These are phyloP conservation scores for Phyllostomus discolor DNA, from an alignment of 2,113 vertebrate genomes.

Conservation along the genomic window DNA sequence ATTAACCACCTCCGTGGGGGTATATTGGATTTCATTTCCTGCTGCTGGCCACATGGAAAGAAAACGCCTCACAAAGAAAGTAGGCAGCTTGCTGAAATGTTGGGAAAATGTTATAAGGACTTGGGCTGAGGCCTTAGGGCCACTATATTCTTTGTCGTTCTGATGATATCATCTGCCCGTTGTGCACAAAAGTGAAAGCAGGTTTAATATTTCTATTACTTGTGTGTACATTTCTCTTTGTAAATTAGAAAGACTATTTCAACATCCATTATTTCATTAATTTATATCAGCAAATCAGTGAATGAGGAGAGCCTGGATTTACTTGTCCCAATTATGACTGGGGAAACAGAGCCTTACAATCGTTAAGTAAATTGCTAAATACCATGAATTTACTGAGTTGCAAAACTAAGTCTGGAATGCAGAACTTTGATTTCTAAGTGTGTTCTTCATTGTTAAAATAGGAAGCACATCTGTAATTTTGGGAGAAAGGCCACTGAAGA, in stretches of 20 bases:
- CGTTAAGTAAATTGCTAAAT: neutral
- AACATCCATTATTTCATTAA: neutral
- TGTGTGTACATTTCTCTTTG: neutral
- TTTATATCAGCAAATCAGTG: neutral
- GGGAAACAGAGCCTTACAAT: neutral
- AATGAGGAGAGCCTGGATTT: neutral
- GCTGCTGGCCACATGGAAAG: constrained; percentile 14
- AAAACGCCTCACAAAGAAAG: neutral
- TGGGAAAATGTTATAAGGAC: neutral
- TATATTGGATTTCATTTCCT: constrained; percentile 54
- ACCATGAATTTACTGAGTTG: neutral
- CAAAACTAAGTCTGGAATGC: neutral
- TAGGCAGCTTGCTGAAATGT: neutral
- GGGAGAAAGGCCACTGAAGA: neutral
- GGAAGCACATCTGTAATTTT: neutral
- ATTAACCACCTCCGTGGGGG: constrained; percentile 50
- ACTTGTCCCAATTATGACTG: neutral
- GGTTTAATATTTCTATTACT: neutral
- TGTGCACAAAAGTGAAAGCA: neutral
- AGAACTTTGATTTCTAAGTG: neutral
- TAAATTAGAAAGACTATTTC: neutral
- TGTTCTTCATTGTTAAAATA: neutral
- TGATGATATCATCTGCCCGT: neutral
- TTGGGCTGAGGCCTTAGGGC: neutral
- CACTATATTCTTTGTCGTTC: neutral